Conservation (phyloP, 2,113 vertebrate genomes). For the Caretta caretta region DNA sequence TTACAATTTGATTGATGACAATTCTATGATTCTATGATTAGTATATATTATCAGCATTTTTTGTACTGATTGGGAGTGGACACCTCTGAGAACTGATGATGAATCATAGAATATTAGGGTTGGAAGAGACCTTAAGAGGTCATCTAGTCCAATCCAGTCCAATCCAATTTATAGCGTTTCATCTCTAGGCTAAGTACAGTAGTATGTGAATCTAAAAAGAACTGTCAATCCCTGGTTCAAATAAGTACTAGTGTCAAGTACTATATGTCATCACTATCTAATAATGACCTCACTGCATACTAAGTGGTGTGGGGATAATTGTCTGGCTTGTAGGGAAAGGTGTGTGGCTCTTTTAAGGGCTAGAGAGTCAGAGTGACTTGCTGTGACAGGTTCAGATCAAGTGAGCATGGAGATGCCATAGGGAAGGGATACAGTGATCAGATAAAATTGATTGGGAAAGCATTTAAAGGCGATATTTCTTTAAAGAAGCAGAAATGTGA, state of each 20-base stretch:
- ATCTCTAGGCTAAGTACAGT: neutral
- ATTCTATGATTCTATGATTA: neutral
- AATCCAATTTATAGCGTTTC: neutral
- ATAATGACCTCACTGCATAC: neutral
- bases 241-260: neutral
- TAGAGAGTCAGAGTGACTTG: neutral
- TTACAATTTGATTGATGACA: neutral
- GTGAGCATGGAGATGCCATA: neutral
- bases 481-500: neutral
- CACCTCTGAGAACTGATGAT: neutral
- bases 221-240: fast-evolving
- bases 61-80: neutral
- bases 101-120: too few species aligned
- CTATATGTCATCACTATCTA: fast-evolving
- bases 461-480: neutral
- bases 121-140: too few species aligned
- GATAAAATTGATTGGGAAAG: neutral
- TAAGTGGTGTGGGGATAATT: neutral
- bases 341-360: neutral
- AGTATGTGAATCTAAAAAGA: neutral
- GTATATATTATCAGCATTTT: neutral
- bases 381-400: neutral
- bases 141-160: too few species aligned
- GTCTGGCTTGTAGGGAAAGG: neutral
- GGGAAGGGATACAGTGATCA: neutral